These are phyloP conservation scores for Phaetusa simplex DNA, from an alignment of 2,113 vertebrate species.

Conservation along the genomic window DNA sequence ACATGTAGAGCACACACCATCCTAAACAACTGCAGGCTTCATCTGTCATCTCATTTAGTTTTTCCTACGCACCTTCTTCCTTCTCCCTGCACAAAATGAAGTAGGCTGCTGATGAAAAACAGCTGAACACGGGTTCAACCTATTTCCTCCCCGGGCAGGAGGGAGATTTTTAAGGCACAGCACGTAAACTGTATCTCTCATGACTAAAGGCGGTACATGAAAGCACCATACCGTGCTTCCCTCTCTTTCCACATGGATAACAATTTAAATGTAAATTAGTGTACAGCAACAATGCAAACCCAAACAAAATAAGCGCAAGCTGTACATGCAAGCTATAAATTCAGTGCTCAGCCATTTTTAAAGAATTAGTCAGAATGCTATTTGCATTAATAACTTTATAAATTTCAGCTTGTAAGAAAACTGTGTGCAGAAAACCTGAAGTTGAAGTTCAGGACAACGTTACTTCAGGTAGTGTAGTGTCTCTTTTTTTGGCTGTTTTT, in stretches of 20 bases:
- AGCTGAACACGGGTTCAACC: background rate
- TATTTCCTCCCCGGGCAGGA: conserved; percentile 41
- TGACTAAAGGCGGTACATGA: background rate
- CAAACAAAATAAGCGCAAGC: background rate
- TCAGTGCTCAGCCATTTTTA: background rate
- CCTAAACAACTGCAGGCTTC: conserved; percentile 4
- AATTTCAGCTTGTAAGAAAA: background rate
- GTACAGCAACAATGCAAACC: conserved; percentile 19
- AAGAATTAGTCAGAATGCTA: background rate
- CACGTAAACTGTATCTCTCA: background rate
- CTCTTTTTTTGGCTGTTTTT: background rate
- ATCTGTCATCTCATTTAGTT: conserved; percentile 47
- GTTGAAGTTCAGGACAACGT: background rate
- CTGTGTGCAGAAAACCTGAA: background rate
- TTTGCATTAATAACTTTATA: conserved; percentile 47
- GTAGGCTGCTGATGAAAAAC: conserved; percentile 16
- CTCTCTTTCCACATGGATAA: conserved; percentile 16
- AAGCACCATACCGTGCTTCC: background rate
- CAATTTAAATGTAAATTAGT: conserved; percentile 73
- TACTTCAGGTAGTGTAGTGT: background rate
- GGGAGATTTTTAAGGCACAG: conserved; percentile 31
- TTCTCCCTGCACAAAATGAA: background rate
- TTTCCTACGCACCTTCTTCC: background rate
- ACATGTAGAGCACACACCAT: background rate
- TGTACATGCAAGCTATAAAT: background rate